Evolutionary conservation across 2,797 vertebrate genomes (phyloP).

Genomic region (Rhabdophis nuchalis): DNA sequence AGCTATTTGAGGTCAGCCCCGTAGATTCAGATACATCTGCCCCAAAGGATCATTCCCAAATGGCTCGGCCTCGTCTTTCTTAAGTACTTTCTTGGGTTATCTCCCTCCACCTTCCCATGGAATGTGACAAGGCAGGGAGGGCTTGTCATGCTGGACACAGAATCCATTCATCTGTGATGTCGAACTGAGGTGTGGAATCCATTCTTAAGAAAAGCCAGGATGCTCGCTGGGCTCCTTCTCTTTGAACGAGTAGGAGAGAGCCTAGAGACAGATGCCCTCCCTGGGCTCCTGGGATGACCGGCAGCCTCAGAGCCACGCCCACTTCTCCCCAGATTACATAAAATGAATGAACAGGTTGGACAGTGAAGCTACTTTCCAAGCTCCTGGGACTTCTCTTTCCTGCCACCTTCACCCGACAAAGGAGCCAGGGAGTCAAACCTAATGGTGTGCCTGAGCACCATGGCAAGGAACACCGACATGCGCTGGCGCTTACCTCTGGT

Average conservation of each 20-base stretch:
- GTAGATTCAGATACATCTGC: neutral
- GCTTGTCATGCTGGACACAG: neutral
- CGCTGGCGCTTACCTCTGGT: conserved; percentile 81
- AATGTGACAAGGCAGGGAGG: neutral
- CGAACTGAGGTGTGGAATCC: neutral
- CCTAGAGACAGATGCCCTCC: neutral
- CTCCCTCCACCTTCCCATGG: neutral
- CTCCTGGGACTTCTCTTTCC: fast-evolving
- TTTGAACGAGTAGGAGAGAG: neutral
- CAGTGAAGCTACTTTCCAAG: fast-evolving
- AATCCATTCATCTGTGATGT: neutral
- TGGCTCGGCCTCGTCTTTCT: neutral
- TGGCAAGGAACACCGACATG: conserved; percentile 80
- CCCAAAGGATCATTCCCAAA: neutral
- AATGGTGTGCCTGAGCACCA: conserved; percentile 26
- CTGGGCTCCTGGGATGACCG: neutral
- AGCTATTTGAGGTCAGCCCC: neutral
- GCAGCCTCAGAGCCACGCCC: conserved; percentile 61
- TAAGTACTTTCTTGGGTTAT: neutral
- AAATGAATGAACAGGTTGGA: fast-evolving
- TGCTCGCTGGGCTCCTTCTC: neutral
- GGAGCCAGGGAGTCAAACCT: neutral
- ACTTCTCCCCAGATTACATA: conserved; percentile 20
- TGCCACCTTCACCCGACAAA: neutral
- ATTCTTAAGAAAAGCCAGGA: neutral